These are phyloP conservation scores for Rotaria magnacalcarata DNA, from an alignment of 2,888 invertebrate species.

Conservation along the genomic window DNA sequence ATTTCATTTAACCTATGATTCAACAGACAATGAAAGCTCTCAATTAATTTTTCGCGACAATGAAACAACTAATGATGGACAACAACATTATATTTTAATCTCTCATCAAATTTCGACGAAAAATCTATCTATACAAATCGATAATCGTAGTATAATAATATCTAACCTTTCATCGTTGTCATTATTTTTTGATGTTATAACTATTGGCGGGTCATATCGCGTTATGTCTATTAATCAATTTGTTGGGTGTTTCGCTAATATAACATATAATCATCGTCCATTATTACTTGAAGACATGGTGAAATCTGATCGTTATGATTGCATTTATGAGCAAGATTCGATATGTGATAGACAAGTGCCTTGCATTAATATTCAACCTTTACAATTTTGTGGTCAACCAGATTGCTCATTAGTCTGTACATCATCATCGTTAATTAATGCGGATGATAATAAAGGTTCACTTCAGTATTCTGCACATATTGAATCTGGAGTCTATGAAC, in stretches of 20 bases:
- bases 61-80: not conserved
- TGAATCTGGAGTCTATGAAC: not conserved
- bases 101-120: not conserved
- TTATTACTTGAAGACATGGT: constrained; percentile 22
- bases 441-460: not conserved
- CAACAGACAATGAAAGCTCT: not conserved
- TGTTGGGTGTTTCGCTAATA: constrained; percentile 1
- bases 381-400: constrained; percentile 26
- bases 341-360: not conserved
- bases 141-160: not conserved
- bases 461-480: not conserved
- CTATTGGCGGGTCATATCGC: not conserved
- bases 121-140: not conserved
- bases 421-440: not conserved
- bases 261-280: constrained; percentile 7
- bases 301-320: constrained; percentile 27
- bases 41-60: not conserved
- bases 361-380: not conserved
- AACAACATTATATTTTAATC: not conserved
- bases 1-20: not conserved
- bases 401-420: constrained; percentile 1
- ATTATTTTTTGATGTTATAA: constrained; percentile 8
- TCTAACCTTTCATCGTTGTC: not conserved
- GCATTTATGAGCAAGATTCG: not conserved
- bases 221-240: not conserved